Percentiles rank a stretch among this genome's conserved stretches.
Conservation (phyloP, 2,888 invertebrate species). For the Chrysina gloriosa region DNA sequence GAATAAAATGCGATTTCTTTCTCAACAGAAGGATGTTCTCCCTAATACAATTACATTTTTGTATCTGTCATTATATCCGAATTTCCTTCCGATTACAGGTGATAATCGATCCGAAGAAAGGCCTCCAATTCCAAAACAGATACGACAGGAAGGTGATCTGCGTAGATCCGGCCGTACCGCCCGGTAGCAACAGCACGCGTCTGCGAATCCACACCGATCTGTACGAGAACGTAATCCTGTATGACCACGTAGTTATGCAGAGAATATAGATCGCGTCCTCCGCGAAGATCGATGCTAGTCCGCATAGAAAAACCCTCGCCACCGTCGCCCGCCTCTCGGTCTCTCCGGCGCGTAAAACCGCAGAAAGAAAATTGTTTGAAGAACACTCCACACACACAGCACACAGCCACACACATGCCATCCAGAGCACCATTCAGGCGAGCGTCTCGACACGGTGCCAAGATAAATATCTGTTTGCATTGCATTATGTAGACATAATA, state of each 20-base stretch:
- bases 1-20: too few species aligned
- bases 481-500: slow-evolving; percentile 16
- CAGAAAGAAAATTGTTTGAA: slow-evolving; percentile 1
- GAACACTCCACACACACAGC: neutral
- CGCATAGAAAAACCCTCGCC: too few species aligned
- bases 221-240: slow-evolving; percentile 81
- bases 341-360: neutral
- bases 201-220: slow-evolving; percentile 72
- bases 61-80: too few species aligned
- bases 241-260: slow-evolving; percentile 80
- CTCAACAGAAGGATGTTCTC: too few species aligned
- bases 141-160: slow-evolving; percentile 82
- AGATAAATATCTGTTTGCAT: slow-evolving; percentile 33
- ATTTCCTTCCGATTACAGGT: slow-evolving; percentile 65
- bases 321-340: too few species aligned
- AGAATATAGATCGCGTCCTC: slow-evolving; percentile 53
- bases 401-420: neutral
- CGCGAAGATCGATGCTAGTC: neutral
- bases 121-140: slow-evolving; percentile 82
- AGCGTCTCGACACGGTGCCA: neutral
- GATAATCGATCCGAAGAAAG: slow-evolving; percentile 77
- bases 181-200: slow-evolving; percentile 77
- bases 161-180: slow-evolving; percentile 73
- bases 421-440: neutral
- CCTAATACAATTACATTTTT: too few species aligned